A percentile compares a stretch with the other conserved stretches of the same genome.
Conservation (phyloP, 2,113 vertebrate species). For the human (Homo sapiens) region GRCh38 chr7:72362001-72362500, state of each 20-base stretch:
- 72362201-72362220: conserved; percentile 22
- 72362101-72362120: neutral
- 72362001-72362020: neutral
- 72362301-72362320: neutral
- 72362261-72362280: neutral
- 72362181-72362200: conserved; percentile 52
- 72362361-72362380: neutral
- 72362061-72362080: neutral
- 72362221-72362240: conserved; percentile 34
- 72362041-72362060: neutral
- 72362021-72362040: neutral
- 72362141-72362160: conserved; percentile 57
- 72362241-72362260: neutral
- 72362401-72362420: neutral
- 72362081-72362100: neutral
- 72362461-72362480: neutral
- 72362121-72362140: neutral
- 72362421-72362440: neutral
- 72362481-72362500: neutral
- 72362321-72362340: neutral
- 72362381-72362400: neutral
- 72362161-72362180: conserved; percentile 46
- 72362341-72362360: neutral
- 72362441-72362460: rapidly evolving
- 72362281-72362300: neutral